Evolutionary conservation across 2,888 invertebrate species (phyloP).

Genomic region (Dryococelus australis): DNA sequence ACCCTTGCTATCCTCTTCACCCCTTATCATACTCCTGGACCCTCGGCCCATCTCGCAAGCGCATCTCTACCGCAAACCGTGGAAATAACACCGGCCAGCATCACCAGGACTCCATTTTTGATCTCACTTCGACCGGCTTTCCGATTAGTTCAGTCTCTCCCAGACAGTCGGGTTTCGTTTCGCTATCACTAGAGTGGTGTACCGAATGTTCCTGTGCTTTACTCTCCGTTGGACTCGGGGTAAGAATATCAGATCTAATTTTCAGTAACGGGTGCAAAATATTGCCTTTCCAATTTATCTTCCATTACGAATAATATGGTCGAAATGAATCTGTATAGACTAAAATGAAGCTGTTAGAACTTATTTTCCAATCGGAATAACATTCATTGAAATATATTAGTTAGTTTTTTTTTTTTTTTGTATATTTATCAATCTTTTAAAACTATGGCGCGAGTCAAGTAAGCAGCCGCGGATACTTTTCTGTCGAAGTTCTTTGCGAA

Average conservation of each 20-base stretch:
- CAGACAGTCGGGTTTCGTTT: not conserved
- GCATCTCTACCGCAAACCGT: not conserved
- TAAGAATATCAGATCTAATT: not conserved
- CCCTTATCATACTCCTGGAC: not conserved
- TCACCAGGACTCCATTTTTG: conserved; percentile 6
- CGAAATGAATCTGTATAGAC: not conserved
- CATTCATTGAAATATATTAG: not conserved
- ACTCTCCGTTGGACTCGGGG: not conserved
- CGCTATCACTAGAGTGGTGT: not conserved
- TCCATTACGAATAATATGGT: not conserved
- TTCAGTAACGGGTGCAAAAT: not conserved
- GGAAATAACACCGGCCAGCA: not conserved
- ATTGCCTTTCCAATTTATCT: not conserved
- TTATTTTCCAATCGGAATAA: not conserved
- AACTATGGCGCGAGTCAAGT: not conserved
- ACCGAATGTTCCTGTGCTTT: not conserved
- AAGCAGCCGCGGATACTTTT: not conserved
- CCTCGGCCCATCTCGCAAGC: not conserved
- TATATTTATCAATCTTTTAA: not conserved
- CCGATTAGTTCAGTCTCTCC: not conserved
- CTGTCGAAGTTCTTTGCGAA: not conserved
- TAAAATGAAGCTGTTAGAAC: not conserved
- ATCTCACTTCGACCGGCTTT: not conserved
- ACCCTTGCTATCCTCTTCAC: too few species aligned
- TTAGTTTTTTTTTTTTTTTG: not conserved